These are phyloP conservation scores for Oscheius sp. DNA, from an alignment of 2,888 invertebrate genomes.

Conservation along the genomic window DNA sequence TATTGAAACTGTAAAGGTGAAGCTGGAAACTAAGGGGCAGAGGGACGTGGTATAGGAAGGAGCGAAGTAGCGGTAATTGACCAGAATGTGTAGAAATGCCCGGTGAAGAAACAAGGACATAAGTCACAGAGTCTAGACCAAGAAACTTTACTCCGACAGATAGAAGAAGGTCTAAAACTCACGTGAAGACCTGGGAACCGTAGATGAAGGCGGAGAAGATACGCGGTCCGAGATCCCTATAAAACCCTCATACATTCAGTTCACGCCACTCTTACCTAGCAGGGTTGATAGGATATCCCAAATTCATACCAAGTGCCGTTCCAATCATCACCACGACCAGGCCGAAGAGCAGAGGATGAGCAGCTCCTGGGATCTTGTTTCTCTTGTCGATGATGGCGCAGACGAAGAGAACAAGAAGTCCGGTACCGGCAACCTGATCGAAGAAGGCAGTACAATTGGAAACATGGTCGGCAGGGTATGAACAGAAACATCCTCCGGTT, in stretches of 20 bases:
- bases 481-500: constrained; percentile 67
- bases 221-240: constrained; percentile 68
- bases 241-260: neutral
- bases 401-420: constrained; percentile 65
- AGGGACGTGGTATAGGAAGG: too few relatives aligned
- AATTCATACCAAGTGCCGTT: constrained; percentile 49
- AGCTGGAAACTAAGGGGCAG: too few relatives aligned
- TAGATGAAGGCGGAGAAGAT: constrained; percentile 66
- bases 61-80: too few relatives aligned
- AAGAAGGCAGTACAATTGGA: constrained; percentile 63
- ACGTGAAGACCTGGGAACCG: constrained; percentile 61
- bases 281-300: constrained; percentile 69
- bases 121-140: too few relatives aligned
- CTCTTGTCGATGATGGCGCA: constrained; percentile 64
- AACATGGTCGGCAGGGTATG: constrained; percentile 63
- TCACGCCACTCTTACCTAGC: constrained; percentile 38
- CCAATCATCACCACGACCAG: constrained; percentile 69
- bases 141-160: too few relatives aligned
- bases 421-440: constrained; percentile 69
- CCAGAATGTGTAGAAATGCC: too few relatives aligned
- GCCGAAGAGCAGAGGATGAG: constrained; percentile 69
- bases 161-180: neutral
- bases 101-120: too few relatives aligned
- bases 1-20: too few relatives aligned
- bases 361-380: constrained; percentile 60